These are phyloP conservation scores for Pteropus rufus DNA, from an alignment of 2,797 vertebrate genomes.

Conservation along the genomic window DNA sequence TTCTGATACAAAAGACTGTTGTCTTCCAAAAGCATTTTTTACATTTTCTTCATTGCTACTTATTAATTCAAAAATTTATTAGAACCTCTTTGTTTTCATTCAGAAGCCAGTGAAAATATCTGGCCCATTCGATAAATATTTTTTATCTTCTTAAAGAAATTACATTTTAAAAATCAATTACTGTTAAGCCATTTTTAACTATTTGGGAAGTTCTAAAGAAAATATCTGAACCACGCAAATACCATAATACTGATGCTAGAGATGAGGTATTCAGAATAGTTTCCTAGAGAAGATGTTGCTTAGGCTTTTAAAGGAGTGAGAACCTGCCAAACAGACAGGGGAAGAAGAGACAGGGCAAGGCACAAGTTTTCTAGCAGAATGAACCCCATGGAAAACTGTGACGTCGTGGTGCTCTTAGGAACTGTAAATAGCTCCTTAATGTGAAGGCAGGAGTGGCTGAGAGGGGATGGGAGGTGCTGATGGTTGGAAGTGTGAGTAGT, in stretches of 20 bases:
- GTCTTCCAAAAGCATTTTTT: neutral
- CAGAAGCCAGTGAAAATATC: neutral
- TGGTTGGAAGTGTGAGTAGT: neutral
- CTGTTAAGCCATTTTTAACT: neutral
- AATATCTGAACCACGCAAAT: neutral
- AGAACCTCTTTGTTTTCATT: conserved; percentile 22
- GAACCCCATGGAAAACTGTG: neutral
- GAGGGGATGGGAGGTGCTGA: too few relatives aligned
- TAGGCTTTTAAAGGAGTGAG: neutral
- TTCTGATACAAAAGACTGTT: neutral
- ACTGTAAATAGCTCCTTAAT: neutral
- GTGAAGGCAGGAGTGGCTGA: neutral
- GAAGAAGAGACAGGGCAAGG: neutral
- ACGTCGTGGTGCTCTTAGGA: neutral
- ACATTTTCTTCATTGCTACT: neutral
- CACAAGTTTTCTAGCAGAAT: neutral
- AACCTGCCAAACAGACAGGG: neutral
- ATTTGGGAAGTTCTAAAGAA: neutral
- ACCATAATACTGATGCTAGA: neutral
- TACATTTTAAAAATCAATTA: neutral
- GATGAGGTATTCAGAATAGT: neutral
- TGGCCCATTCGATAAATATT: neutral
- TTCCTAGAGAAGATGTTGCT: neutral
- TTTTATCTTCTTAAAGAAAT: neutral
- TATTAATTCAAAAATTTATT: neutral